Evolutionary conservation across 2,888 invertebrate species (phyloP).

Genomic region (Criorhina ranunculi): DNA sequence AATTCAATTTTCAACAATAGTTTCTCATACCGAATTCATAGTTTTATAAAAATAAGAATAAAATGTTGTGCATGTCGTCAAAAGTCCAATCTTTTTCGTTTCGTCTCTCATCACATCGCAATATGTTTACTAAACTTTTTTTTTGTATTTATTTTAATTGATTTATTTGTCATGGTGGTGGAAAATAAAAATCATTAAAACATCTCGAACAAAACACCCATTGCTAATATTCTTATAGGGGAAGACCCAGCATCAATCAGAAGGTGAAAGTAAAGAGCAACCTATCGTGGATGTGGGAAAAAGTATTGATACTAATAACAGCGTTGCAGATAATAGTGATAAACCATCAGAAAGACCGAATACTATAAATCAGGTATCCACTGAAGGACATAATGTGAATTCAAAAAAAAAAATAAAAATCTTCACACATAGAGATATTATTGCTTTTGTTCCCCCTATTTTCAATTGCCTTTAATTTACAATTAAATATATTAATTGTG

Average conservation of each 20-base stretch:
- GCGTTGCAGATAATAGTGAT: slow-evolving; percentile 67
- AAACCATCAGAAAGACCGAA: slow-evolving; percentile 69
- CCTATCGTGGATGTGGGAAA: slow-evolving; percentile 71
- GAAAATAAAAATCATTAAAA: slow-evolving; percentile 53
- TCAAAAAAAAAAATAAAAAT: slow-evolving; percentile 37
- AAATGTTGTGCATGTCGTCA: slow-evolving; percentile 22
- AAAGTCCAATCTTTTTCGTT: slow-evolving; percentile 11
- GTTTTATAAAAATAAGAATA: neutral
- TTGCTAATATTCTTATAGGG: slow-evolving; percentile 77
- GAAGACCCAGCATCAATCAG: slow-evolving; percentile 77
- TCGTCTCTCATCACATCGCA: slow-evolving; percentile 15
- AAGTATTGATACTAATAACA: slow-evolving; percentile 62
- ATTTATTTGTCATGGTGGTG: slow-evolving; percentile 55
- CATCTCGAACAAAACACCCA: slow-evolving; percentile 51
- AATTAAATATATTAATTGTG: neutral
- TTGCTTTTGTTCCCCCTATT: slow-evolving; percentile 36
- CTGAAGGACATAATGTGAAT: slow-evolving; percentile 65
- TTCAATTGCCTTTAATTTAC: slow-evolving; percentile 28
- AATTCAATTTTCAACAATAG: neutral
- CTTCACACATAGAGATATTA: slow-evolving; percentile 32
- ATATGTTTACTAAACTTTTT: slow-evolving; percentile 19
- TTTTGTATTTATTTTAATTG: slow-evolving; percentile 28
- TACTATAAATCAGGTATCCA: slow-evolving; percentile 77
- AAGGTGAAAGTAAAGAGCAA: slow-evolving; percentile 77
- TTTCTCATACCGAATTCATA: slow-evolving; percentile 5